Conservation (phyloP, 2,888 invertebrate genomes). For the Nephrocerus scutellatus region DNA sequence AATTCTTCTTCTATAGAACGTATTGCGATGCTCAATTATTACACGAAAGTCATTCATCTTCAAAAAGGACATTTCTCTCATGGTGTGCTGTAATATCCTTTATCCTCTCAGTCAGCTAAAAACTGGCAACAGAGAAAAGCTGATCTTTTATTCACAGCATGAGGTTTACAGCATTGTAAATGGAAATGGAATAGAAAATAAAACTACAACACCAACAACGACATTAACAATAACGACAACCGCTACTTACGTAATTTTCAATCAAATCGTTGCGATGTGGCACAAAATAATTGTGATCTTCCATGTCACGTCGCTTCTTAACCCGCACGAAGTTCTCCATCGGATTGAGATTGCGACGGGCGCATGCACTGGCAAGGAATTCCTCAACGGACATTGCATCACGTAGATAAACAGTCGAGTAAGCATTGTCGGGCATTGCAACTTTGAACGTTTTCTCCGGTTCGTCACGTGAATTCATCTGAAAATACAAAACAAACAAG, state of each 20-base stretch:
- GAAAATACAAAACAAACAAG: constrained; percentile 45
- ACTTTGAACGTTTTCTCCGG: constrained; percentile 84
- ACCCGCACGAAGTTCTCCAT: constrained; percentile 94
- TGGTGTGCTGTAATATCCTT: too few species aligned
- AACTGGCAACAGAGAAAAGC: too few species aligned
- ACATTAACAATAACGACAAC: too few species aligned
- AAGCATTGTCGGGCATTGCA: constrained; percentile 76
- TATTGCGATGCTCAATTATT: too few species aligned
- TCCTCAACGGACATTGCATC: constrained; percentile 95
- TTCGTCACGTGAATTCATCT: constrained; percentile 81
- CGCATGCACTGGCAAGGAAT: constrained; percentile 87
- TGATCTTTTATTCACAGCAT: too few species aligned
- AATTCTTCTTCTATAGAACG: too few species aligned
- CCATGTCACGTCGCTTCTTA: constrained; percentile 89
- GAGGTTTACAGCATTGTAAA: too few species aligned
- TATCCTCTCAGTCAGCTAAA: too few species aligned
- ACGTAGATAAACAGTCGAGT: constrained; percentile 76
- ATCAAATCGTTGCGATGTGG: constrained; percentile 91
- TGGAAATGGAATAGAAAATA: constrained; percentile 2
- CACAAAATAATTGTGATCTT: constrained; percentile 93
- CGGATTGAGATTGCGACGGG: constrained; percentile 83
- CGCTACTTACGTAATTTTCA: constrained; percentile 86
- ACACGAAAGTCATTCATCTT: too few species aligned
- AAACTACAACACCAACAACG: neutral
- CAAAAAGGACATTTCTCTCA: too few species aligned